phyloP scores from a whole-genome alignment of 2,888 invertebrate genomes.

The Luperina nickerlii region DNA sequence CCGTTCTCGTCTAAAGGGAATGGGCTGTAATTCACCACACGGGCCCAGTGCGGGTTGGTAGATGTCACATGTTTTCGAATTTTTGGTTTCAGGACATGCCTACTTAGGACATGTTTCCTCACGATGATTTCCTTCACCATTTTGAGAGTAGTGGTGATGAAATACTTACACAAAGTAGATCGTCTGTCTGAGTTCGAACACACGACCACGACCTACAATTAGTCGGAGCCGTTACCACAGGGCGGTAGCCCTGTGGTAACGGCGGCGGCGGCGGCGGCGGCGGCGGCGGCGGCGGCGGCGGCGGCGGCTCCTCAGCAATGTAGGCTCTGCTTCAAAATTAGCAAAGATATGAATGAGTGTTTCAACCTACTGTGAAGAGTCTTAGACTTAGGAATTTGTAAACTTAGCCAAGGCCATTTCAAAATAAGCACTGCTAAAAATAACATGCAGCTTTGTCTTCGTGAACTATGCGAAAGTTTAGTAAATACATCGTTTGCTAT shows the following conservation, averaged over 20 bases:
- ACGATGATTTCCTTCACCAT: neutral
- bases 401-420: conserved; percentile 6
- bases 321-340: neutral
- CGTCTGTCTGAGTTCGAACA: neutral
- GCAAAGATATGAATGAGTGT: neutral
- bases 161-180: neutral
- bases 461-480: conserved; percentile 45
- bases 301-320: neutral
- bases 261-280: no score
- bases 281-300: no score
- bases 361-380: neutral
- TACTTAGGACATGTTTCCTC: no score
- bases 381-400: neutral
- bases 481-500: conserved; percentile 35
- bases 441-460: conserved; percentile 16
- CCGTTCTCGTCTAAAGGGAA: neutral
- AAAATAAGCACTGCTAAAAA: conserved; percentile 7
- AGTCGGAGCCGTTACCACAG: neutral
- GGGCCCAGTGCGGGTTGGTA: neutral
- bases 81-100: neutral
- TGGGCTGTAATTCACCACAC: neutral
- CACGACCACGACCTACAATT: neutral
- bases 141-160: neutral
- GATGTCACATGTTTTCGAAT: neutral
- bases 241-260: no score